Conservation (phyloP, 2,113 vertebrate genomes). For the Cyprinodon tularosa region DNA sequence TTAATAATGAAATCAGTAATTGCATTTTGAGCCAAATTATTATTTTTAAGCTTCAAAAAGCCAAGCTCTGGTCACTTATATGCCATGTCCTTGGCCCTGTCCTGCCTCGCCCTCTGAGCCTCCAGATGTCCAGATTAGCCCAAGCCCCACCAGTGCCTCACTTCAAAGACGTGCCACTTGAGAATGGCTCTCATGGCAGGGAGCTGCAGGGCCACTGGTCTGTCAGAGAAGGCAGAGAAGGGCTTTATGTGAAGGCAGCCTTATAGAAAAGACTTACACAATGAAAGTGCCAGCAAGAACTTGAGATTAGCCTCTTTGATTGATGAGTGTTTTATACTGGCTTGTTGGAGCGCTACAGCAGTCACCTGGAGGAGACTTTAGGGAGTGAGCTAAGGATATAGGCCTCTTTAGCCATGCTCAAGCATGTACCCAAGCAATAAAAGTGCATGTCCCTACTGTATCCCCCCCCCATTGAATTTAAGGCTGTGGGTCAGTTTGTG, state of each 20-base stretch:
- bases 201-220: slow-evolving; percentile 43
- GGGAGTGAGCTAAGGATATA: slow-evolving; percentile 16
- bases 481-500: too few species aligned
- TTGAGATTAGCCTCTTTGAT: slow-evolving; percentile 77
- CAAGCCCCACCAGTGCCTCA: slow-evolving; percentile 11
- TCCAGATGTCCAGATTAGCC: slow-evolving; percentile 68
- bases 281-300: slow-evolving; percentile 73
- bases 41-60: slow-evolving; percentile 23
- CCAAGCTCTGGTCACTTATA: slow-evolving; percentile 22
- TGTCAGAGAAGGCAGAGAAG: slow-evolving; percentile 51
- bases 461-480: too few species aligned
- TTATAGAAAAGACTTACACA: slow-evolving; percentile 68
- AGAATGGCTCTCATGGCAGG: slow-evolving; percentile 51
- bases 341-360: slow-evolving; percentile 57
- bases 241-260: slow-evolving; percentile 72
- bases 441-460: background rate
- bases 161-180: slow-evolving; percentile 55
- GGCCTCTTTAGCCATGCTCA: background rate
- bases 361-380: slow-evolving; percentile 64
- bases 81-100: slow-evolving; percentile 3
- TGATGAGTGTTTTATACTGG: slow-evolving; percentile 72
- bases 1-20: background rate
- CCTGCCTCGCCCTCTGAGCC: slow-evolving; percentile 25
- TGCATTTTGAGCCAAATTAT: background rate
- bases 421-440: background rate